A percentile compares a stretch with the other conserved stretches of the same genome.
These are phyloP conservation scores for Drusus annulatus DNA, from an alignment of 1,140 invertebrate genomes.

Conservation along the genomic window DNA sequence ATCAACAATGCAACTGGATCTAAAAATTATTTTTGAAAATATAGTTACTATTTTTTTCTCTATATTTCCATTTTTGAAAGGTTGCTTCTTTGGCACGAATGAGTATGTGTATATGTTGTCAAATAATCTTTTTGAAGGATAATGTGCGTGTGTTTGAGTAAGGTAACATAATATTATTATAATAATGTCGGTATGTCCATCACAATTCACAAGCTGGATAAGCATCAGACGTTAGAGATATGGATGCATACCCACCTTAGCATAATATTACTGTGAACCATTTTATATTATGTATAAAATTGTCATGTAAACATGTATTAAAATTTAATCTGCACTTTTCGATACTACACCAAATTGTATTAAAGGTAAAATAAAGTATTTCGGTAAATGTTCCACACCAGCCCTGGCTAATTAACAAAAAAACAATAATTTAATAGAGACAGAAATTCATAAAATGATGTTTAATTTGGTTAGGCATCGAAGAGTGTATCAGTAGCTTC, in stretches of 20 bases:
- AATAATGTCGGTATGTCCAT: too few species aligned
- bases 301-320: neutral
- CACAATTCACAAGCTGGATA: too few species aligned
- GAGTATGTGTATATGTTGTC: neutral
- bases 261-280: too few species aligned
- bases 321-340: constrained; percentile 47
- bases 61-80: neutral
- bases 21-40: too few species aligned
- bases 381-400: neutral
- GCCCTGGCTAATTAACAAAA: too few species aligned
- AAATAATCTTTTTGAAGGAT: neutral
- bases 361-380: neutral
- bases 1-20: too few species aligned
- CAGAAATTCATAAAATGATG: too few species aligned
- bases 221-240: too few species aligned
- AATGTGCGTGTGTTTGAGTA: neutral
- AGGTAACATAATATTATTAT: too few species aligned
- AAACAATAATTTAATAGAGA: neutral
- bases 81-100: neutral
- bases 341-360: constrained; percentile 44
- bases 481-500: neutral
- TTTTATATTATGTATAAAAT: neutral
- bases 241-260: too few species aligned
- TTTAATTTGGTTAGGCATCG: constrained; percentile 18
- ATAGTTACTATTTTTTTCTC: too few species aligned